Conservation (phyloP, 2,888 invertebrate genomes). For the Xestoiulus laeticollis region DNA sequence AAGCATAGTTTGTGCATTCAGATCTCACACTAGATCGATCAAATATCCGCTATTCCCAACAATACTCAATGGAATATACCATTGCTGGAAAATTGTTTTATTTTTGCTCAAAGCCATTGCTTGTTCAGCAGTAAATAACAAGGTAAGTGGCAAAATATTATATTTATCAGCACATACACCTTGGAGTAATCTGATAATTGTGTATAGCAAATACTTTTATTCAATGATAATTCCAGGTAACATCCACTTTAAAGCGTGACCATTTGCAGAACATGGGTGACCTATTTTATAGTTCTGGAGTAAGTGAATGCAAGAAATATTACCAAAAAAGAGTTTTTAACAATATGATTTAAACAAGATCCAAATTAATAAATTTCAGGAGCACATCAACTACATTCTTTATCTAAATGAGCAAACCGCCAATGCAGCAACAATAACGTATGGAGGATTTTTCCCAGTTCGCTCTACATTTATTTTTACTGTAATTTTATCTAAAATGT, state of each 20-base stretch:
- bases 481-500: not conserved
- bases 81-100: not conserved
- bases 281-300: not conserved
- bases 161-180: too few relatives aligned
- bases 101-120: not conserved
- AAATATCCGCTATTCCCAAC: not conserved
- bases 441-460: slow-evolving; percentile 15
- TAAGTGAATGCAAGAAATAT: not conserved
- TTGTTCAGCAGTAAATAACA: not conserved
- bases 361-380: not conserved
- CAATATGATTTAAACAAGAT: not conserved
- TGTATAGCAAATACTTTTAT: too few relatives aligned
- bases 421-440: not conserved
- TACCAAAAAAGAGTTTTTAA: not conserved
- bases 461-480: slow-evolving; percentile 3
- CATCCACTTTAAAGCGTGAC: not conserved
- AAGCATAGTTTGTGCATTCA: not conserved
- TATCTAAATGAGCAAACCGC: not conserved
- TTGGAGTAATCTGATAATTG: too few relatives aligned
- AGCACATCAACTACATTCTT: not conserved
- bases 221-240: not conserved
- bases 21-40: not conserved
- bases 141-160: too few relatives aligned
- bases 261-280: not conserved
- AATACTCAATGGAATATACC: not conserved